Evolutionary conservation across 2,113 vertebrate species (phyloP), one percentile per base, ranked within the genome.

Genomic region (Phainopepla nitens): DNA sequence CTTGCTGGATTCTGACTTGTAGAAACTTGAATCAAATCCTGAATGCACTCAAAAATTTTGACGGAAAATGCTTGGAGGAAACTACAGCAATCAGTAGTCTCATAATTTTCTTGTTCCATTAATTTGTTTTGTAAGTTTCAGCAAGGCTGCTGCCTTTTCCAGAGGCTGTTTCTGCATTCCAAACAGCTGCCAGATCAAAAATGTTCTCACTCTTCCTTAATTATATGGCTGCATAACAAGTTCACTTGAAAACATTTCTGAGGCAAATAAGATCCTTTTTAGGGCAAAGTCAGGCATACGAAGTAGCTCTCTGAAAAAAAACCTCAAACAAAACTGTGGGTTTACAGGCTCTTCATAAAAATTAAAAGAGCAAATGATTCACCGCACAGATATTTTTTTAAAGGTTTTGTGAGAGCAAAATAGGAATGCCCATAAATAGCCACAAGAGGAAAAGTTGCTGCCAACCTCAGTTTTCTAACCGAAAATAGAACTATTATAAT

Each of bases 141-240:
- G 45, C 39, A 83, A 36, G 31, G 62, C 31, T 1, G 0, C 35
- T 83, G 86, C 76, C 80, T 88, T 89, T 80, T 83, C 29, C 68
- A 92, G 76, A 8, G 2, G 76, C 72, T 6, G 0, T 64, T 89
- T 95, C 87, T 36, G 4, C 93, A 77, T 93, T 89, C 78, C 78
- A 65, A 85, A 82, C 20, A 72, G 65, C 56, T 25, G 14, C 89
- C 87, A 84, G 89, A 75, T 79, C 28, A 93, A 25, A 88, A 91
- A 90, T 28, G 41, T 90, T 93, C 85, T 77, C 82, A 69, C 66
- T 76, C 85, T 72, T 71, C 73, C 84, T 91, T 87, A 87, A 87
- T 89, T 90, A 57, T 11, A 66, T 4, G 42, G 64, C 72, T 62
- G 42, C 42, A 9, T 42, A 86, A 87, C 45, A 88, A 90, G 73